Evolutionary conservation across 2,113 vertebrate species (phyloP), one percentile per base, ranked within the genome.

Genomic region (Pipa parva): DNA sequence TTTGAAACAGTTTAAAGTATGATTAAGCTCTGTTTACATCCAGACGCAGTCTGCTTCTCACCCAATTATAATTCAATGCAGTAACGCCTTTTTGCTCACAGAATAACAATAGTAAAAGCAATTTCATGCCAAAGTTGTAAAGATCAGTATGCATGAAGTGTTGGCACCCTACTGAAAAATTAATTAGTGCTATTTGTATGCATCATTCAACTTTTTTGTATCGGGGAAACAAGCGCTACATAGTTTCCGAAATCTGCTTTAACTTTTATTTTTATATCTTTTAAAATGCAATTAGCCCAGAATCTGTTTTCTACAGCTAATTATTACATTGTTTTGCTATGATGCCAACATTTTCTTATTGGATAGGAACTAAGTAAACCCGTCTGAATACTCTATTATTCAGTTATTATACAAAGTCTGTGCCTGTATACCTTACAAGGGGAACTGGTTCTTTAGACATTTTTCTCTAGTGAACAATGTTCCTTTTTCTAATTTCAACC

Each of bases 181-280:
- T 80, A 74, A 81, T 78, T 72, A 73, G 72, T 71, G 54, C 75
- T 72, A 74, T 81, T 75, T 72, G 83, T 74, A 77, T 76, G 80
- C 80, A 28, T 57, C 37, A 22, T 18, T 73, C 75, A 54, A 69
- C 17, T 31, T 77, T 42, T 76, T 74, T 33, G 27, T 79, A 67
- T 72, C 75, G 7, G 62, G 13, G 52, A 69, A n/a, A 58, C 33
- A 71, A 77, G 71, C 48, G 31, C 15, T 0, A 21, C 49, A 46
- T 5, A 58, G 20, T 0, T 1, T 65, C 60, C 71, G 72, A 74
- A 61, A 66, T 54, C 73, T 2, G 1, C 58, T 72, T 60, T 51
- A 71, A 71, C 75, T 71, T 77, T 63, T 74, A 54, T 74, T 69
- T 54, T 71, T 57, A 24, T 29, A 0, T 0, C 69, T 3, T 71